These are phyloP conservation scores for Oryzias melastigma DNA, from an alignment of 2,113 vertebrate genomes.

Conservation along the genomic window DNA sequence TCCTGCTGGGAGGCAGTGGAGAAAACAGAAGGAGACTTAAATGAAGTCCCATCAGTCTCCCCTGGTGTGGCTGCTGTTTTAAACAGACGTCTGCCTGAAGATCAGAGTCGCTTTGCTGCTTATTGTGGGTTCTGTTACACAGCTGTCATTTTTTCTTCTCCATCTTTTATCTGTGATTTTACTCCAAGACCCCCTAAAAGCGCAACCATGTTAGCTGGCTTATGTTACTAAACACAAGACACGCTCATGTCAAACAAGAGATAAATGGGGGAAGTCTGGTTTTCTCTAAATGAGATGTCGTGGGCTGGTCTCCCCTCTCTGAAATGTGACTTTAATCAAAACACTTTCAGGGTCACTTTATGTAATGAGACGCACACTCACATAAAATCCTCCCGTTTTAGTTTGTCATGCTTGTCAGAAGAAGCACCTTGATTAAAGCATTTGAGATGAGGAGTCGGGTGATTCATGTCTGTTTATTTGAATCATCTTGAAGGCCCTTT, in stretches of 20 bases:
- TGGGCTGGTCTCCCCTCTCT: constrained; percentile 27
- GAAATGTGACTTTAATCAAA: constrained; percentile 51
- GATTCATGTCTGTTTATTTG: background rate
- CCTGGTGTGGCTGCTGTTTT: constrained; percentile 30
- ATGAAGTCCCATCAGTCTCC: constrained; percentile 63
- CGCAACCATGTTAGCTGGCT: background rate
- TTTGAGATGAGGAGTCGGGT: constrained; percentile 2
- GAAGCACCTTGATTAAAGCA: background rate
- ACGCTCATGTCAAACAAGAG: background rate
- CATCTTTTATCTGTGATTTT: too few relatives aligned
- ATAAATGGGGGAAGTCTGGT: constrained; percentile 28
- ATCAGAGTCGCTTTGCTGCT: constrained; percentile 56
- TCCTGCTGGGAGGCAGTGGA: constrained; percentile 48
- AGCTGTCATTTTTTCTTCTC: too few relatives aligned
- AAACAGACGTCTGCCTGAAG: constrained; percentile 37
- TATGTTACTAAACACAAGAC: background rate
- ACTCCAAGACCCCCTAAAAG: background rate
- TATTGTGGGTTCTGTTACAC: too few relatives aligned
- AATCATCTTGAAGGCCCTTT: background rate
- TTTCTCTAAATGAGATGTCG: constrained; percentile 58
- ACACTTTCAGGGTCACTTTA: constrained; percentile 21
- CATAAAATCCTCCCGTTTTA: background rate
- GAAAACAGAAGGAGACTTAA: constrained; percentile 49
- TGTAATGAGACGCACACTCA: background rate
- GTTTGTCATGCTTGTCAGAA: background rate